Conservation (phyloP, 2,113 vertebrate species). For the Leucoraja erinaceus region DNA sequence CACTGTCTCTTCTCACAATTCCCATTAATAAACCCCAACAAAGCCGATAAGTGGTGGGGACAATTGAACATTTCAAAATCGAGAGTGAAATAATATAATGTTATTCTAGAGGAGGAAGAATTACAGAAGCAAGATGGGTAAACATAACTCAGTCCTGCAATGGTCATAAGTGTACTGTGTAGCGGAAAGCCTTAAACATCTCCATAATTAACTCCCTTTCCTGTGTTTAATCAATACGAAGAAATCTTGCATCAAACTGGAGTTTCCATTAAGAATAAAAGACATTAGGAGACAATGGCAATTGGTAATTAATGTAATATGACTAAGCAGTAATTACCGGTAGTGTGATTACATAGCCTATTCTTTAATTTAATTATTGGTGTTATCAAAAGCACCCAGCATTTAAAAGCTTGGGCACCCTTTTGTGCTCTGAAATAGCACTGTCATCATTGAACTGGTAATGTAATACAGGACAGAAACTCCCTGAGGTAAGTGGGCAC, state of each 20-base stretch:
- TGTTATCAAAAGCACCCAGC: neutral
- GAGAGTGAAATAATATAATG: neutral
- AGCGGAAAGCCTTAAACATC: neutral
- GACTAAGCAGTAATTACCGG: neutral
- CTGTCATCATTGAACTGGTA: neutral
- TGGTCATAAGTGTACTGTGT: neutral
- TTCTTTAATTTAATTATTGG: neutral
- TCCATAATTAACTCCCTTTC: too few species aligned
- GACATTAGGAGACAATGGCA: neutral
- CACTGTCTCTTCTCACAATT: too few species aligned
- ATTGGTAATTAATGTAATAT: neutral
- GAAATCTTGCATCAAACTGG: neutral
- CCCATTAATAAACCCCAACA: neutral
- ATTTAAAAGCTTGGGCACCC: neutral
- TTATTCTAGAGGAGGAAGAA: too few species aligned
- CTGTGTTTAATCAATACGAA: neutral
- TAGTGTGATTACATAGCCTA: neutral
- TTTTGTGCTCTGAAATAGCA: neutral
- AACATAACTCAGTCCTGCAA: neutral
- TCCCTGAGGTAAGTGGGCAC: neutral
- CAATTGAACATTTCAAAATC: neutral
- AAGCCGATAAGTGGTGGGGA: neutral
- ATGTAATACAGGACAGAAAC: neutral
- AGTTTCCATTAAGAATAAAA: neutral
- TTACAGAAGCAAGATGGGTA: neutral